Base-by-base conservation (phyloP, 1,140 invertebrate species). In the Glossosoma conforme region DNA sequence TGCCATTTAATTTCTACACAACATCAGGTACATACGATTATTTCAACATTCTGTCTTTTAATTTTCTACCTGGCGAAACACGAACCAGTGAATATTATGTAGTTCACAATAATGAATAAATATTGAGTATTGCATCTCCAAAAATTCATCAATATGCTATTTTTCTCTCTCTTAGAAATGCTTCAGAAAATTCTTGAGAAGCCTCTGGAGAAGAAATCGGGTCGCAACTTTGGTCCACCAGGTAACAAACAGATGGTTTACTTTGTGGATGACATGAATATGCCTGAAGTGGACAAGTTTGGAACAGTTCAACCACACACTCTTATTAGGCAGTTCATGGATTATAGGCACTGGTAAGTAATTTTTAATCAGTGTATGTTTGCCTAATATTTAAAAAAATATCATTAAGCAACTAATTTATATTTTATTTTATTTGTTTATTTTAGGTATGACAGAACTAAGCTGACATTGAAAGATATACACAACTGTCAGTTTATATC, bases 251-350 rank as follows among this genome's bases (percentile, higher is more conserved):
- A 81, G 11, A 82, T 98, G 63, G 84, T 98, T 49, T 97, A 96
- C 68, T 97, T 97, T 65, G 84, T 97, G 44, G 94, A 97, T 66
- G 94, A 98, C 65, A 83, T 97, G 77, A 98, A 97, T 70, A 97
- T 97, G 92, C 93, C 93, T 5, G 91, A 95, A 78, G 91, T 97
- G 2, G 94, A 97, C 72, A 80, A 81, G 44, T 97, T 97, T 63
- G 93, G 91, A 36, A 97, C 94, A 0, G 93, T 97, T 1, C 93
- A 97, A 64, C 91, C 93, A 0, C 93, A 97, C 64, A 97, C 93
- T 0, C 76, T 97, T 1, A 89, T 97, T 53, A 75, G 93, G 11
- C 92, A 98, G 65, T 91, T 93, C 65, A 84, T 98, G 77, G 91
- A 97, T 73, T 97, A 97, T 65, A 80, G 80, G 52, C 94, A 97